Evolutionary conservation across 2,113 vertebrate species (phyloP), one percentile per base, ranked within the genome.

Genomic region (Pelvicachromis taeniatus): DNA sequence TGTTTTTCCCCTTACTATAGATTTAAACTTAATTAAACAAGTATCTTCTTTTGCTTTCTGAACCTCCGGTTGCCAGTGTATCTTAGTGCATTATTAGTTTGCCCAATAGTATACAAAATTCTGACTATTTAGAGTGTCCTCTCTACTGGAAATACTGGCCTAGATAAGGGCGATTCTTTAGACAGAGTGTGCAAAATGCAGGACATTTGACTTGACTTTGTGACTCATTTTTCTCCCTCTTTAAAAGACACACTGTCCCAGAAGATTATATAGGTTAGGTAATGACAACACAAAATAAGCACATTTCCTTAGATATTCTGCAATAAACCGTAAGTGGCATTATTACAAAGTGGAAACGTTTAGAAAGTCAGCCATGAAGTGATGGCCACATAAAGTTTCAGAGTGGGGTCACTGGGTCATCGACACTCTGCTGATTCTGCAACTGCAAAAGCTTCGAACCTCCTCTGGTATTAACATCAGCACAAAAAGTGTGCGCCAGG

Each of bases 341-440:
- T 63, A 63, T 63, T 38, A 38, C 59, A 63, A 38, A 63, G 59
- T 38, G 19, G 2, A 63, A 63, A 38, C 2, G 6, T 63, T 38
- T 19, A 38, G 19, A 63, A 38, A 63, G 33, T 0, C 59, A 63
- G 33, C 33, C 1, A 1, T 13, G 0, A 21, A 63, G 4, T 21
- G 59, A 6, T 10, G 0, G 38, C 33, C 33, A 21, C 11, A 0
- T 63, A 63, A 38, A 63, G 0, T 63, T 63, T n/a, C 33, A 38
- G 59, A 38, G 59, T 33, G n/a, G 1, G 59, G 59, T 63, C 33
- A 38, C 59, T 0, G 33, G 59, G 33, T 63, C 59, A 63, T 33
- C 59, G 38, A 38, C 6, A 4, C 59, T 63, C 33, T 63, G 33
- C 19, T 8, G 33, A 63, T 38, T 63, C 6, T 38, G 59, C 38